phyloP scores from a whole-genome alignment of 1,140 invertebrate genomes.

The Panulirus ornatus region DNA sequence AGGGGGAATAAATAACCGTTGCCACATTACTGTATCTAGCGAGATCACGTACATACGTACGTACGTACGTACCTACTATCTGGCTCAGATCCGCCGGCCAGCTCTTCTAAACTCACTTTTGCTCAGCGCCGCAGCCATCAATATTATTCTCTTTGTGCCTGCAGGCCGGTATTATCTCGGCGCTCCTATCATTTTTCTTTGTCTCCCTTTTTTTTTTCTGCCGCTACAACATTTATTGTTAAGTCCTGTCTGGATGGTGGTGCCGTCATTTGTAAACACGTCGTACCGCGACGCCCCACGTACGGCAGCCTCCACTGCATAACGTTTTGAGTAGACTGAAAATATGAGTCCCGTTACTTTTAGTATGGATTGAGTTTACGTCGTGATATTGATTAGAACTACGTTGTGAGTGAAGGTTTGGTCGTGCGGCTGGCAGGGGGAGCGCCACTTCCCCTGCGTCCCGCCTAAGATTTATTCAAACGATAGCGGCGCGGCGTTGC shows the following conservation, averaged over 20 bases:
- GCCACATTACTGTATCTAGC: not conserved
- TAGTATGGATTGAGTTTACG: not conserved
- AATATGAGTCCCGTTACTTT: not conserved
- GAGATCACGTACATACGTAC: not conserved
- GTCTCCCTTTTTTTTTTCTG: slow-evolving; percentile 26
- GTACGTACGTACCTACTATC: too few species aligned
- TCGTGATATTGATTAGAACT: not conserved
- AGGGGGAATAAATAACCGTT: slow-evolving; percentile 11
- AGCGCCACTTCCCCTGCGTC: not conserved
- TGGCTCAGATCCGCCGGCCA: too few species aligned
- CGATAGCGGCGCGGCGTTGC: slow-evolving; percentile 49
- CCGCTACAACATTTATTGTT: slow-evolving; percentile 51
- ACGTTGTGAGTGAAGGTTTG: not conserved
- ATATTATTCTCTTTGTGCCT: slow-evolving; percentile 61
- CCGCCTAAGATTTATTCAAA: slow-evolving; percentile 50
- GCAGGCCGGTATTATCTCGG: slow-evolving; percentile 42
- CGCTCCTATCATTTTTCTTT: slow-evolving; percentile 59
- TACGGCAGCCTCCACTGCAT: not conserved
- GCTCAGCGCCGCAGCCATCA: slow-evolving; percentile 37
- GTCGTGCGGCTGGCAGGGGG: not conserved
- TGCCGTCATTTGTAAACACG: slow-evolving; percentile 52
- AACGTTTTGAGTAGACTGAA: not conserved
- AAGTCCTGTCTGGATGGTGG: slow-evolving; percentile 33
- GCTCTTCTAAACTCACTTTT: slow-evolving; percentile 32
- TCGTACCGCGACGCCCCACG: not conserved